Percentiles rank a stretch among this genome's conserved stretches.
phyloP scores from a whole-genome alignment of 2,888 invertebrate genomes.

The Campoplex nolae region DNA sequence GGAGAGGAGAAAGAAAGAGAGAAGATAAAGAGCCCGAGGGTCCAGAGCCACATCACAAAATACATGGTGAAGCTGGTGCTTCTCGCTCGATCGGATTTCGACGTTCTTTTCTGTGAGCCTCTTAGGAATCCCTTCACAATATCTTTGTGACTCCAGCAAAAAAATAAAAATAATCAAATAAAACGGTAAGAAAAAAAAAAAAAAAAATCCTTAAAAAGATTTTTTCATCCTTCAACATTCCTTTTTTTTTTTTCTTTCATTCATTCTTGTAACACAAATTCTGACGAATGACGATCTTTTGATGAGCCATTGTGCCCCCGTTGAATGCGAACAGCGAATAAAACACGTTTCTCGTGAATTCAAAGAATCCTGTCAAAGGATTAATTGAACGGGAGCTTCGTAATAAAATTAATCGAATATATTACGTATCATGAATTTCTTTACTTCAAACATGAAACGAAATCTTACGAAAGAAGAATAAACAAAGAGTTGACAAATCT shows the following conservation, averaged over 20 bases:
- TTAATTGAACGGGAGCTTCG: not conserved
- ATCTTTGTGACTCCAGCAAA: conserved; percentile 3
- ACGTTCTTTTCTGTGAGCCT: conserved; percentile 50
- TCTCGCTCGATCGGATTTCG: conserved; percentile 62
- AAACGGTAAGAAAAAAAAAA: not conserved
- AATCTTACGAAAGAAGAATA: not conserved
- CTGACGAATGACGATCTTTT: conserved; percentile 40
- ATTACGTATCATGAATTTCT: not conserved
- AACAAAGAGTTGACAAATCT: not conserved
- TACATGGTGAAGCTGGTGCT: conserved; percentile 34
- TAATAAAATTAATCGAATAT: conserved; percentile 7
- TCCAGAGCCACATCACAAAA: conserved; percentile 37
- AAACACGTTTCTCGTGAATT: not conserved
- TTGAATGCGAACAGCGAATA: conserved; percentile 7
- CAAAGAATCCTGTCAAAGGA: not conserved
- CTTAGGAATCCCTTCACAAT: conserved; percentile 30
- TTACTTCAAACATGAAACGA: not conserved
- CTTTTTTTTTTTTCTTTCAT: not conserved
- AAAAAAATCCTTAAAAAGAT: conserved; percentile 4
- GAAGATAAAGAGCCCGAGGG: conserved; percentile 40
- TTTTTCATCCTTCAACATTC: not conserved
- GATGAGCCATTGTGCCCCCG: conserved; percentile 47
- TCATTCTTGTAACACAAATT: conserved; percentile 27
- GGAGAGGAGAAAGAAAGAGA: conserved; percentile 31
- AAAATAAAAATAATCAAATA: not conserved